Evolutionary conservation across 2,888 invertebrate genomes (phyloP), one percentile per base, ranked within the genome.

Genomic region (Bimastos eiseni): DNA sequence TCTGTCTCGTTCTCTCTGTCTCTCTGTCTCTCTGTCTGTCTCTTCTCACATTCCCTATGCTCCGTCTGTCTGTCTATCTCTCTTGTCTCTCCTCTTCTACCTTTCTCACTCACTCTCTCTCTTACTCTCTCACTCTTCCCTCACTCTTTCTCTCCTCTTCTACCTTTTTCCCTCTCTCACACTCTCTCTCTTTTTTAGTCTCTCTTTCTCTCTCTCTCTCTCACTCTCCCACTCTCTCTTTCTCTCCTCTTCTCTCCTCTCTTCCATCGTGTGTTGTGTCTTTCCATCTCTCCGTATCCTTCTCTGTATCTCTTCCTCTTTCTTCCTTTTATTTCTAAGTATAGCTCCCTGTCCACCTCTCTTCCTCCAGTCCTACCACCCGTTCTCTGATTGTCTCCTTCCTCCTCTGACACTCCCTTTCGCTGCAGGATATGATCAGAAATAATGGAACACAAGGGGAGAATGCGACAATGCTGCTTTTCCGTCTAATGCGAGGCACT

Each of bases 361-460:
- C 38, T 38, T 8, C 38, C 38, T 13, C 38, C 1, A 41, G 30
- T 30, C 30, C 83, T 33, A 15, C 83, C 83, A 83, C 30, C 33
- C 11, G n/a, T 83, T 24, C n/a, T n/a, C n/a, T n/a, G n/a, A n/a
- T n/a, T n/a, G n/a, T n/a, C n/a, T n/a, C 3, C 70, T 70, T 6
- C 17, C n/a, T n/a, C 30, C 11, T n/a, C 30, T 13, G 3, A 17
- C n/a, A 4, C 2, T 24, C 24, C 24, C 19, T 83, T 83, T 83
- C 30, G 30, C 83, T 83, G 83, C 70, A 70, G 70, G 70, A 70
- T 70, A 70, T 70, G 70, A 70, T 70, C 70, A 70, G 70, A n/a
- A n/a, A 70, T 70, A 70, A 70, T 70, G 70, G 70, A 70, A 70
- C n/a, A n/a, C 70, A 70, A n/a, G 70, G 70, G 70, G 70, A 30